Evolutionary conservation across 1,140 invertebrate species (phyloP).

Genomic region (Drosophila ficusphila): DNA sequence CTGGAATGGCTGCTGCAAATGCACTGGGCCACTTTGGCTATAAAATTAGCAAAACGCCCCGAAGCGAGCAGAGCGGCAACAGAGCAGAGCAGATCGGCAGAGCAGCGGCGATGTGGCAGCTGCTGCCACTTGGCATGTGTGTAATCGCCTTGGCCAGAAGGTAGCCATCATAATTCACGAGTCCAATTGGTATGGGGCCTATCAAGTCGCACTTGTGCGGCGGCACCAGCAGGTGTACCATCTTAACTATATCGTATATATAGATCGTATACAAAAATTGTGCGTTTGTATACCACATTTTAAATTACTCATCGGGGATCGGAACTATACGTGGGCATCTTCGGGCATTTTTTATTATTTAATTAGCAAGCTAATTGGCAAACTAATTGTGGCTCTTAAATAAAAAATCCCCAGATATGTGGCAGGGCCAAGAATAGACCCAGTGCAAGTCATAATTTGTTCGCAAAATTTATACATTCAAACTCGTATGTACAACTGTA

Average conservation of each 20-base stretch:
- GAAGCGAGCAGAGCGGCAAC: constrained; percentile 24
- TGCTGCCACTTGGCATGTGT: constrained; percentile 47
- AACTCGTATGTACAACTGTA: no score
- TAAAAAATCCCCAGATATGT: constrained; percentile 25
- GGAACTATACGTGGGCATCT: constrained; percentile 43
- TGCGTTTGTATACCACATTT: constrained; percentile 30
- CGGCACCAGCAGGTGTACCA: constrained; percentile 70
- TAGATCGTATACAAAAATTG: constrained; percentile 5
- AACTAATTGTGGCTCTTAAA: constrained; percentile 56
- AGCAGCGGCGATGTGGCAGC: constrained; percentile 28
- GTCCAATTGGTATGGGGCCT: constrained; percentile 47
- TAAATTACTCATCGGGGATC: constrained; percentile 69
- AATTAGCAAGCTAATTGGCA: constrained; percentile 82
- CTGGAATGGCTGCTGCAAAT: constrained; percentile 74
- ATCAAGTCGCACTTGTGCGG: constrained; percentile 73
- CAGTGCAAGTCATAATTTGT: constrained; percentile 16
- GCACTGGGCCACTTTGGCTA: constrained; percentile 66
- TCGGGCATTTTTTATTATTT: constrained; percentile 74
- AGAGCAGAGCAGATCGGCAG: constrained; percentile 28
- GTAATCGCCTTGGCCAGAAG: constrained; percentile 44
- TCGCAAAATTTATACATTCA: background rate
- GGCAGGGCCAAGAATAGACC: constrained; percentile 45
- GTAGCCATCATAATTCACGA: constrained; percentile 61
- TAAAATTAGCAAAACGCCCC: constrained; percentile 77
- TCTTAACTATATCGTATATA: constrained; percentile 41